Evolutionary conservation across 2,888 invertebrate genomes (phyloP), one percentile per base, ranked within the genome.

Genomic region (Polydrusus tereticollis): DNA sequence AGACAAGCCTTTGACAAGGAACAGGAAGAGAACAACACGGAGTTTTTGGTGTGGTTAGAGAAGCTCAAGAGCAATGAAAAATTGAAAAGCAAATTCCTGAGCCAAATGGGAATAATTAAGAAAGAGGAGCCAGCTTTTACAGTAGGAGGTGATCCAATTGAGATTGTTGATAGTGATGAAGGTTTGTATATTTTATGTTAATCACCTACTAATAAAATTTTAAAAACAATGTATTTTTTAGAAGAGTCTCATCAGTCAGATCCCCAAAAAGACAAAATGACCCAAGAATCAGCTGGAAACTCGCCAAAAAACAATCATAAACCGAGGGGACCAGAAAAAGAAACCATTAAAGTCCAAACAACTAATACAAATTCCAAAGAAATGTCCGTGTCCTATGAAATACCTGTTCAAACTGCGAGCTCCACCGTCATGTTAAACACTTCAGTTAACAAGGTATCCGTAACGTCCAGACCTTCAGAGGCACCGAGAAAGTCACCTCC

Each of bases 111-210:
- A 10, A 64, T 72, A 8, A 60, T 65, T 16, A 58, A 64, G 6
- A 73, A 64, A 14, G 64, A 63, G 16, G 58, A 38, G 16, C 29
- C 63, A 5, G 0, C 6, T 21, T 43, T 41, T 4, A 20, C 21
- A 8, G 8, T 8, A 7, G 14, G 36, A 8, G 41, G 50, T 2
- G 65, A 59, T 38, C 65, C 50, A 2, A 73, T 73, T 18, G 73
- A 73, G 55, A 73, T 73, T 55, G 43, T 59, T 5, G 73, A 73
- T 64, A 73, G 73, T 12, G 73, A 73, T 47, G 73, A 73, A 36
- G 72, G 72, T 72, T 45, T 10, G 52, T 55, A 2, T 1, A 29
- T 55, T 20, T 26, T 16, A 16, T 5, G 12, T 36, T 7, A 36
- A 1, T 36, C n/a, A n/a, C 12, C 1, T 36, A n/a, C n/a, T 2